Conservation (phyloP, 1,140 invertebrate species). For the Ganaspis sp. region DNA sequence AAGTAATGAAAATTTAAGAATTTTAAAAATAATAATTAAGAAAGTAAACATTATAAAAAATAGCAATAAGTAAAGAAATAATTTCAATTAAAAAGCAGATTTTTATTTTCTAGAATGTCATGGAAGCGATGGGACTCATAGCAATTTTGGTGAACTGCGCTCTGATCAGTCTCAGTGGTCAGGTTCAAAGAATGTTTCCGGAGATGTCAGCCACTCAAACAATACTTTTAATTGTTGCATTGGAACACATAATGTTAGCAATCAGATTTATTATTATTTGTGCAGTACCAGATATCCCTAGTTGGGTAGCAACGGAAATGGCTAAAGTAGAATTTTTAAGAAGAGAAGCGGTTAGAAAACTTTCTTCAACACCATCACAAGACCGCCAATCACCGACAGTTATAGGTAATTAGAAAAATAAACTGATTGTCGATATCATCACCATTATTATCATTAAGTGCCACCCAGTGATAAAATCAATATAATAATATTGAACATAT, state of each 20-base stretch:
- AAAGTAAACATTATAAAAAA: no score
- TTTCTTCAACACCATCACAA: conserved; percentile 75
- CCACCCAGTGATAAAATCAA: no score
- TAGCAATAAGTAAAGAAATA: no score
- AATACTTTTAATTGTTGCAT: conserved; percentile 90
- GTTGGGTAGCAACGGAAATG: conserved; percentile 93
- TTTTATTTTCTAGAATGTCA: conserved; percentile 83
- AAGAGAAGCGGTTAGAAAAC: conserved; percentile 80
- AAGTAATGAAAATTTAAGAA: no score
- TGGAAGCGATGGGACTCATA: conserved; percentile 94
- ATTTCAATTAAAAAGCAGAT: no score
- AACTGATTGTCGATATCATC: no score
- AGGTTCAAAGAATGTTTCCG: conserved; percentile 91
- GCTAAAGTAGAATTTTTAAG: conserved; percentile 89
- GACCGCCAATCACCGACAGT: conserved; percentile 72
- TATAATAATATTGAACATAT: no score
- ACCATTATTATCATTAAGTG: no score
- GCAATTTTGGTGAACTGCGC: conserved; percentile 97
- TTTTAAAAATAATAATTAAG: no score
- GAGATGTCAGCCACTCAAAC: conserved; percentile 90
- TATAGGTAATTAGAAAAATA: conserved; percentile 66
- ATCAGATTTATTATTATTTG: conserved; percentile 88
- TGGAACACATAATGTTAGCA: conserved; percentile 93
- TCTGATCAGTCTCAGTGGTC: conserved; percentile 93
- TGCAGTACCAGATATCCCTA: conserved; percentile 93